These are phyloP conservation scores for Halyomorpha halys DNA, from an alignment of 1,140 invertebrate species.

Conservation along the genomic window DNA sequence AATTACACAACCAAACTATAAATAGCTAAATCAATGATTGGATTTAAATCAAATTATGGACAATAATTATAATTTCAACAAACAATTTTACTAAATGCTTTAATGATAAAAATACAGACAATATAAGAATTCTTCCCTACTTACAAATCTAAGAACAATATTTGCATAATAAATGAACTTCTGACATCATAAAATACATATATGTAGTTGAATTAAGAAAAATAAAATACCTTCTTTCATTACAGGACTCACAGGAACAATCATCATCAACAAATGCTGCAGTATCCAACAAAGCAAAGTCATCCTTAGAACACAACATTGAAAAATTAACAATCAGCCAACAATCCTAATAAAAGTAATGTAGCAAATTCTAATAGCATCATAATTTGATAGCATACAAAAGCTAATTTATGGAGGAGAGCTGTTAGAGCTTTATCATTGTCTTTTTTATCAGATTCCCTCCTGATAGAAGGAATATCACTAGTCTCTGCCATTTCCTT, in stretches of 20 bases:
- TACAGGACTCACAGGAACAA: constrained; percentile 35
- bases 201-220: background rate
- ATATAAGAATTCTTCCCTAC: background rate
- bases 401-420: constrained; percentile 9
- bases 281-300: constrained; percentile 22
- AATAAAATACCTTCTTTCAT: constrained; percentile 34
- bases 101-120: background rate
- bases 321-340: background rate
- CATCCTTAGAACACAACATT: constrained; percentile 12
- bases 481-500: too few species aligned
- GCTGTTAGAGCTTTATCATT: constrained; percentile 5
- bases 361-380: background rate
- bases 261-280: constrained; percentile 27
- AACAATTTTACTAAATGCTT: background rate
- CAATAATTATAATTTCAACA: background rate
- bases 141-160: background rate
- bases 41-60: too few species aligned
- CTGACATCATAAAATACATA: too few species aligned
- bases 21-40: too few species aligned
- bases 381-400: constrained; percentile 5
- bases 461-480: too few species aligned
- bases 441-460: background rate
- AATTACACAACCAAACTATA: too few species aligned
- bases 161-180: background rate
- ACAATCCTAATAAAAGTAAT: background rate